Evolutionary conservation across 37 sponge, comb jelly and placozoan species (phyloP), one percentile per base, ranked within the genome.

Genomic region (Spongilla lacustris): DNA sequence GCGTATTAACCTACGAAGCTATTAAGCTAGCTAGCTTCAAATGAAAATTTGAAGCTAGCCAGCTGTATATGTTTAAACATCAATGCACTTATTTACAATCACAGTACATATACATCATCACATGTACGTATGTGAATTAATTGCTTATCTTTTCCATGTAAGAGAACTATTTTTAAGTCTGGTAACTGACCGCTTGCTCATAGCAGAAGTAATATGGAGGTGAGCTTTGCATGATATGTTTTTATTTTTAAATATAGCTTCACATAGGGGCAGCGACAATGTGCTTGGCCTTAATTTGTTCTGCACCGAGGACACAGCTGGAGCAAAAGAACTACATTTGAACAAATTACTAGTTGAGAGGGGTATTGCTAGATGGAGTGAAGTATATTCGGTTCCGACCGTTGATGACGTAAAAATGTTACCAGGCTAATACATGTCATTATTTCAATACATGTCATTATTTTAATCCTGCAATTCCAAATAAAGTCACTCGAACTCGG

Each of bases 301-400:
- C 75, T 75, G 17, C 26, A 29, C 75, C 3, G 75, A 75, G 10
- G 32, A 35, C 8, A 24, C 24, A 32, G 75, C 23, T 34, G 81
- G 69, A 2, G 70, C 70, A 66, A 68, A 24, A 14, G 81, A 81
- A 21, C 34, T 68, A 37, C 69, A 66, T 69, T 67, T 81, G 21
- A 81, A 81, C 69, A 72, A 76, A 23, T 23, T 73, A 8, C 74
- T 83, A 6, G 74, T 83, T 41, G 75, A 83, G 2, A 26, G 19
- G 4, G 74, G 84, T n/a, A 41, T 83, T 30, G 84, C 84, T 32
- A 58, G 58, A 14, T 58, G 58, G 58, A 58, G 4, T 14, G 58
- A 58, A 17, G 58, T 13, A 17, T 58, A 8, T 17, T 58, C 21
- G 11, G 58, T 14, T 6, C 1, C 58, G 19, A 58, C 21, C 58